A percentile compares a stretch with the other conserved stretches of the same genome.
These are phyloP conservation scores for Dryobates pubescens DNA, from an alignment of 2,797 vertebrate genomes.

Conservation along the genomic window DNA sequence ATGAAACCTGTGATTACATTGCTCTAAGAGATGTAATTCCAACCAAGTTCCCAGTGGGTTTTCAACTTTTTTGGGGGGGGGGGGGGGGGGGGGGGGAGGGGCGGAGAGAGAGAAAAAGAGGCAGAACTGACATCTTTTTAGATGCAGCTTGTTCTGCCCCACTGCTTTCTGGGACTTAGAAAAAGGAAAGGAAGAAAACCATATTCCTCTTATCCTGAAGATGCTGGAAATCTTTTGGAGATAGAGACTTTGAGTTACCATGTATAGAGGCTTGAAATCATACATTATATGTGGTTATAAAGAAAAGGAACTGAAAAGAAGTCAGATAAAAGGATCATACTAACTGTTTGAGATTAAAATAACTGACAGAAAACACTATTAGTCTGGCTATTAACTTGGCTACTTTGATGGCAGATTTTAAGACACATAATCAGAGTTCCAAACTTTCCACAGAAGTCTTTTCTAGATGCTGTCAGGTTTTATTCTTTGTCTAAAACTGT, in stretches of 20 bases:
- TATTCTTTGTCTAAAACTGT: not conserved
- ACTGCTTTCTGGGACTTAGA: not conserved
- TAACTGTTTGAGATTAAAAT: not conserved
- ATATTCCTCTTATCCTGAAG: not conserved
- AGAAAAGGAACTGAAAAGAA: not conserved
- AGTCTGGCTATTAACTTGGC: not conserved
- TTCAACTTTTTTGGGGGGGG: too few relatives aligned
- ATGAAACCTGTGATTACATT: not conserved
- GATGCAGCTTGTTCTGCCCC: not conserved
- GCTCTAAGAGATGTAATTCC: not conserved
- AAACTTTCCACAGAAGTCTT: not conserved
- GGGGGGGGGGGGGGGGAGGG: too few relatives aligned
- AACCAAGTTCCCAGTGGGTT: not conserved
- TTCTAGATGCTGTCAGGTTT: not conserved
- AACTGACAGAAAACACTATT: not conserved
- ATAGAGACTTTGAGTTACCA: not conserved
- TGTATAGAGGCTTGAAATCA: not conserved
- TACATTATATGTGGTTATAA: accelerated
- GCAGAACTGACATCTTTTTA: not conserved
- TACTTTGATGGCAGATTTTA: not conserved
- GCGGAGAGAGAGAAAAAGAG: accelerated
- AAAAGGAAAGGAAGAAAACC: not conserved
- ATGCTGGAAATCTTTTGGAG: not conserved
- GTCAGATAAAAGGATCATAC: not conserved
- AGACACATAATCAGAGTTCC: not conserved